Conservation (phyloP, 2,888 invertebrate species). For the Pasiphila rectangulata region DNA sequence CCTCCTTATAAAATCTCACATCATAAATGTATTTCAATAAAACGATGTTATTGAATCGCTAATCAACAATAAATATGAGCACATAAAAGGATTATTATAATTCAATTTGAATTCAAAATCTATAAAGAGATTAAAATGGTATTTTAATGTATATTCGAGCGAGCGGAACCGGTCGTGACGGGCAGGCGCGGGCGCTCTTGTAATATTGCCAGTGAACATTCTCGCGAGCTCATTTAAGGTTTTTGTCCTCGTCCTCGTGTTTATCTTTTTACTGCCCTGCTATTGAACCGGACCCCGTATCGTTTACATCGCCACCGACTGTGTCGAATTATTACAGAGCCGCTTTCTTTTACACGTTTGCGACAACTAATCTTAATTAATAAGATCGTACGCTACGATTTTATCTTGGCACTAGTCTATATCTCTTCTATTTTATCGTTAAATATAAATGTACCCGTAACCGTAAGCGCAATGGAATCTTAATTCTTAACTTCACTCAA, state of each 20-base stretch:
- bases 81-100: slow-evolving; percentile 46
- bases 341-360: slow-evolving; percentile 31
- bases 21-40: slow-evolving; percentile 11
- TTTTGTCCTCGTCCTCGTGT: slow-evolving; percentile 60
- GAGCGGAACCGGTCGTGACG: slow-evolving; percentile 51
- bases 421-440: slow-evolving; percentile 30
- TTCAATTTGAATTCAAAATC: slow-evolving; percentile 56
- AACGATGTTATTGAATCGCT: slow-evolving; percentile 13
- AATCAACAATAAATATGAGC: slow-evolving; percentile 22
- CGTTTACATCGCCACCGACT: slow-evolving; percentile 47
- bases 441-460: slow-evolving; percentile 26
- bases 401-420: slow-evolving; percentile 25
- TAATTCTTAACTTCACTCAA: slow-evolving; percentile 25
- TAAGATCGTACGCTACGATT: slow-evolving; percentile 27
- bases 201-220: slow-evolving; percentile 61
- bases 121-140: slow-evolving; percentile 56
- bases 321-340: slow-evolving; percentile 44
- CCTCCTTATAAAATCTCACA: not conserved
- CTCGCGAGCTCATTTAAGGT: slow-evolving; percentile 62
- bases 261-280: slow-evolving; percentile 60
- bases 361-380: slow-evolving; percentile 36
- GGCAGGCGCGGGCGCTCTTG: slow-evolving; percentile 47
- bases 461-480: slow-evolving; percentile 25
- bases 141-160: slow-evolving; percentile 51
- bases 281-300: slow-evolving; percentile 53